These are phyloP conservation scores for Zaprionus camerounensis DNA, from an alignment of 1,140 invertebrate genomes.

Conservation along the genomic window DNA sequence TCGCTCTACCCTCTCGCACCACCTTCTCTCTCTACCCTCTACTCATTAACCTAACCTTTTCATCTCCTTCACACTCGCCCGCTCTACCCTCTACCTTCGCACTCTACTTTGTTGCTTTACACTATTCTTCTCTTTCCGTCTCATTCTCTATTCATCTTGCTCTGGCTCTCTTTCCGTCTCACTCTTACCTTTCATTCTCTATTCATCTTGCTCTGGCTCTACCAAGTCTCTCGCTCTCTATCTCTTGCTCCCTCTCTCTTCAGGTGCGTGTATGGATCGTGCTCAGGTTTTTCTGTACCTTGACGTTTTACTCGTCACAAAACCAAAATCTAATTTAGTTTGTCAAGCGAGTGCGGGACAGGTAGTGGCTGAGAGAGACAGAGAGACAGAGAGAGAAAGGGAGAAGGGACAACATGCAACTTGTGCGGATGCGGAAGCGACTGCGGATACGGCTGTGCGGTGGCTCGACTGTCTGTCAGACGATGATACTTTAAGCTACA, in stretches of 20 bases:
- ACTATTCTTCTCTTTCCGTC: too few species aligned
- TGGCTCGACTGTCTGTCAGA: conserved; percentile 33
- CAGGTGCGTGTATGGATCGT: conserved; percentile 4
- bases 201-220: background rate
- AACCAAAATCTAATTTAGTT: conserved; percentile 80
- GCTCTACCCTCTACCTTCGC: too few species aligned
- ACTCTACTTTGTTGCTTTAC: too few species aligned
- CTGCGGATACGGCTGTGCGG: conserved; percentile 23
- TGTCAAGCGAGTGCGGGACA: conserved; percentile 44
- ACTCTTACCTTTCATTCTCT: too few species aligned
- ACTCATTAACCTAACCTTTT: too few species aligned
- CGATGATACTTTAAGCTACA: conserved; percentile 42
- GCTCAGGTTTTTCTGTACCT: background rate
- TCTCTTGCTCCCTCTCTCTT: background rate
- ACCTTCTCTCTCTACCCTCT: too few species aligned
- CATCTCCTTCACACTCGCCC: too few species aligned
- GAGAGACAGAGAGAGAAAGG: conserved; percentile 19
- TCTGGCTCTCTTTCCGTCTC: background rate
- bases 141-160: background rate
- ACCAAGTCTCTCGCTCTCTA: background rate
- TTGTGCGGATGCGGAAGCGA: conserved; percentile 16
- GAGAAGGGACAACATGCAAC: conserved; percentile 15
- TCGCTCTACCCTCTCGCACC: too few species aligned
- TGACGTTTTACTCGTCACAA: conserved; percentile 40
- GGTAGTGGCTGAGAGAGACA: conserved; percentile 9